These are phyloP conservation scores for Silurus lanzhouensis DNA, from an alignment of 2,797 vertebrate genomes.

Conservation along the genomic window DNA sequence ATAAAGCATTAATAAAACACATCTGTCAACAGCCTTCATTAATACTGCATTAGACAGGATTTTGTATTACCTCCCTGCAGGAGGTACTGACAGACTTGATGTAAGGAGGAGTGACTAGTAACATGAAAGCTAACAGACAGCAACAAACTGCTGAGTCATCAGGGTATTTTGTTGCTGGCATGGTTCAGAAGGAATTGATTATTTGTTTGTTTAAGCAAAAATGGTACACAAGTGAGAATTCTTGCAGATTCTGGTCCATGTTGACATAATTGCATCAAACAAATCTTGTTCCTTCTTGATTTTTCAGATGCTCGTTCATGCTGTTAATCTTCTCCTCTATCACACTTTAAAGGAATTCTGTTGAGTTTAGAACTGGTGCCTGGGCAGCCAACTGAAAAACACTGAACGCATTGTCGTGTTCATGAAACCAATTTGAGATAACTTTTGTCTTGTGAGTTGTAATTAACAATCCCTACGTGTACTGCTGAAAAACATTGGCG, in stretches of 20 bases:
- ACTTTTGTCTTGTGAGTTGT: background rate
- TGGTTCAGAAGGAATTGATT: background rate
- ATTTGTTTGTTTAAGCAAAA: background rate
- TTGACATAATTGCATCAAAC: too few relatives aligned
- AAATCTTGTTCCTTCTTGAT: too few relatives aligned
- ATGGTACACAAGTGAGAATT: background rate
- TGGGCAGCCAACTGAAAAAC: background rate
- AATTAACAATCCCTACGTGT: too few relatives aligned
- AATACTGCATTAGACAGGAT: constrained; percentile 29
- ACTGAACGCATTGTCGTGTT: background rate
- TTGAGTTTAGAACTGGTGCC: background rate
- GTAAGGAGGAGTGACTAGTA: constrained; percentile 36
- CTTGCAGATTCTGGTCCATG: too few relatives aligned
- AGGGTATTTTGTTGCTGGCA: constrained; percentile 12
- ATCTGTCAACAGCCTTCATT: constrained; percentile 33
- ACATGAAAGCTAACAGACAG: constrained; percentile 27
- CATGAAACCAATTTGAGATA: background rate
- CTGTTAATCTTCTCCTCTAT: background rate
- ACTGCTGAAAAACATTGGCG: too few relatives aligned
- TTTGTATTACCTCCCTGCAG: background rate
- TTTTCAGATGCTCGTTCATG: background rate
- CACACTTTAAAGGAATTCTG: background rate
- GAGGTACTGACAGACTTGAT: constrained; percentile 20
- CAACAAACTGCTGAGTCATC: constrained; percentile 27
- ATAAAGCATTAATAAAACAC: constrained; percentile 36